Base-by-base conservation (phyloP, 2,888 invertebrate species). In the Scaptomyza polygonia region DNA sequence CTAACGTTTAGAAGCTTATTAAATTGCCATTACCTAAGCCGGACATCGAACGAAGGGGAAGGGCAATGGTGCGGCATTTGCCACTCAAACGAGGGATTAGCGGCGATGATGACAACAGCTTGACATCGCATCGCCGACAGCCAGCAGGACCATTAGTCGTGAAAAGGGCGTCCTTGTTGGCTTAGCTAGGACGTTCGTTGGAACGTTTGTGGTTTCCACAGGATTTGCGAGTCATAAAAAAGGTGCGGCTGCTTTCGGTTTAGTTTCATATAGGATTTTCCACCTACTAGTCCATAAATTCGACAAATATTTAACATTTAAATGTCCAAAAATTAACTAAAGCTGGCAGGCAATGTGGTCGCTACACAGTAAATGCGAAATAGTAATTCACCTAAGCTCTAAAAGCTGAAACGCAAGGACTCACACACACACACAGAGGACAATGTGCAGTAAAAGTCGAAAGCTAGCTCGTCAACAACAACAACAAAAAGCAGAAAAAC, bases 81-180 rank as follows among this genome's bases (percentile, higher is more conserved):
- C 82, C 87, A 84, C 84, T 84, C 85, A 86, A 84, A 86, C 72
- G 87, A 65, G 81, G 87, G 88, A 86, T 84, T 84, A 88, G 88
- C 85, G 88, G 73, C 67, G 75, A 69, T 83, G 86, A 86, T 83
- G 82, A 83, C 83, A 88, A 86, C 84, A 88, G 86, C 86, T 83
- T 83, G 83, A 88, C 75, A 57, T 76, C 68, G 67, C 61, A 64
- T 44, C 21, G 68, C 54, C 67, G 64, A 72, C 72, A 77, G 67
- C 67, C 86, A 68, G 64, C 78, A 73, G 79, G 64, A 74, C 87
- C 48, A 48, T 48, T 48, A 45, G 49, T 36, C 39, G 42, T 39
- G 36, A 25, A 53, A 51, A 43, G 32, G 18, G n/a, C 3, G 57
- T 16, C 25, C 47, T 40, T 3, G 14, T 9, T 9, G 18, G 30